Percentiles rank a stretch among this genome's conserved stretches.
These are phyloP conservation scores for Falco biarmicus DNA, from an alignment of 2,797 vertebrate genomes.

Conservation along the genomic window DNA sequence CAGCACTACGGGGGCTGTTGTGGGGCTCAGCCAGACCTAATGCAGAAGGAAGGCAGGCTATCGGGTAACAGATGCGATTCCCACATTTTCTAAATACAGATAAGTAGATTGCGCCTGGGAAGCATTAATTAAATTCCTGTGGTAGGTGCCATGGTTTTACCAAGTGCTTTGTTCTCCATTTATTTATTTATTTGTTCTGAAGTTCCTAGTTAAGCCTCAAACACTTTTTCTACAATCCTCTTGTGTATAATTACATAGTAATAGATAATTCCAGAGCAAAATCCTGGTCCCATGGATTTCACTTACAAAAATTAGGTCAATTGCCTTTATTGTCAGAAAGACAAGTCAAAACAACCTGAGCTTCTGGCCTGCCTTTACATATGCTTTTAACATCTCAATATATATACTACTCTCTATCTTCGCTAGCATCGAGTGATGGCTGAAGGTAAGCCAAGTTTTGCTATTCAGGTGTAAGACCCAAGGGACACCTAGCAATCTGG, in stretches of 20 bases:
- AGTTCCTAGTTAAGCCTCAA: constrained; percentile 3
- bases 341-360: background rate
- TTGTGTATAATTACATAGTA: constrained; percentile 22
- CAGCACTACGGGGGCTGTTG: too few species aligned
- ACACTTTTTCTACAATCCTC: background rate
- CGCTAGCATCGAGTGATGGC: background rate
- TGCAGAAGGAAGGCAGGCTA: background rate
- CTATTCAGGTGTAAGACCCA: background rate
- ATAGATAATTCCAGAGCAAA: constrained; percentile 25
- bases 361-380: background rate
- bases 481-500: background rate
- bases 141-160: background rate
- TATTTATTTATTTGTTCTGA: constrained; percentile 34
- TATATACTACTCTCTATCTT: background rate
- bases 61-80: background rate
- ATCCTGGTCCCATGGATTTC: background rate
- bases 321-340: background rate
- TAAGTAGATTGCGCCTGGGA: background rate
- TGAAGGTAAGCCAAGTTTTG: background rate
- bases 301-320: constrained; percentile 19
- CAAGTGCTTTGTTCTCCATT: background rate
- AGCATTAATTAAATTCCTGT: constrained; percentile 7
- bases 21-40: too few species aligned
- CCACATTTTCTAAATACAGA: background rate
- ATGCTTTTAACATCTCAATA: background rate